Evolutionary conservation across 2,888 invertebrate genomes (phyloP).

Genomic region (Dynastes tityus): DNA sequence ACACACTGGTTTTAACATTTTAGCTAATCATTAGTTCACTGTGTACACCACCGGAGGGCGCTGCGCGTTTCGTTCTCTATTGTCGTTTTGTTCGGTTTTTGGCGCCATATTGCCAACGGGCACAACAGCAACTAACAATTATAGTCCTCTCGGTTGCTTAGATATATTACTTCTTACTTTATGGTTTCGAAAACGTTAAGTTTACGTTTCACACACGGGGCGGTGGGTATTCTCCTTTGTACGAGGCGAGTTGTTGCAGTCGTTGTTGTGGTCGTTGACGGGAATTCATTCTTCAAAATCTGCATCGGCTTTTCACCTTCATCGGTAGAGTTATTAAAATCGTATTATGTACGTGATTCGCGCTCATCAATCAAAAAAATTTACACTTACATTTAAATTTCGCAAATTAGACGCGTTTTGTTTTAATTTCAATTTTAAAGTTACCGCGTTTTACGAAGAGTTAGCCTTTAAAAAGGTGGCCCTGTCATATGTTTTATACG

Average conservation of each 20-base stretch:
- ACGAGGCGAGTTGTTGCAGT: not conserved
- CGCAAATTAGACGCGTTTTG: not conserved
- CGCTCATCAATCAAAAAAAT: slow-evolving; percentile 28
- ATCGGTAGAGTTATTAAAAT: slow-evolving; percentile 50
- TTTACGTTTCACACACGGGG: not conserved
- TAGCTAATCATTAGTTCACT: slow-evolving; percentile 68
- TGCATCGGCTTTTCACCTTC: slow-evolving; percentile 15
- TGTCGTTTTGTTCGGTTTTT: slow-evolving; percentile 66
- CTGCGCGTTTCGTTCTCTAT: slow-evolving; percentile 56
- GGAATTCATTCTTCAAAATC: slow-evolving; percentile 25
- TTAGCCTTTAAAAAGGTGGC: not conserved
- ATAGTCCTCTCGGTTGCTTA: slow-evolving; percentile 65
- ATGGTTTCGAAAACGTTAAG: slow-evolving; percentile 53
- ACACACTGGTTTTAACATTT: slow-evolving; percentile 66
- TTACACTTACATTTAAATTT: slow-evolving; percentile 4
- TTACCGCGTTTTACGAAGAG: not conserved
- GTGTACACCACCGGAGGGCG: slow-evolving; percentile 65
- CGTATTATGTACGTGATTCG: slow-evolving; percentile 35
- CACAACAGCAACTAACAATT: slow-evolving; percentile 66
- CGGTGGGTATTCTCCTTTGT: not conserved
- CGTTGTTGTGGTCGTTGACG: not conserved
- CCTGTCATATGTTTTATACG: not conserved
- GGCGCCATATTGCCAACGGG: slow-evolving; percentile 69
- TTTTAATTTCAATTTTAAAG: not conserved
- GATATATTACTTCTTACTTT: slow-evolving; percentile 65